A percentile compares a stretch with the other conserved stretches of the same genome.
Evolutionary conservation across 2,888 invertebrate species (phyloP).

Genomic region (Cecidostiba fungosa): DNA sequence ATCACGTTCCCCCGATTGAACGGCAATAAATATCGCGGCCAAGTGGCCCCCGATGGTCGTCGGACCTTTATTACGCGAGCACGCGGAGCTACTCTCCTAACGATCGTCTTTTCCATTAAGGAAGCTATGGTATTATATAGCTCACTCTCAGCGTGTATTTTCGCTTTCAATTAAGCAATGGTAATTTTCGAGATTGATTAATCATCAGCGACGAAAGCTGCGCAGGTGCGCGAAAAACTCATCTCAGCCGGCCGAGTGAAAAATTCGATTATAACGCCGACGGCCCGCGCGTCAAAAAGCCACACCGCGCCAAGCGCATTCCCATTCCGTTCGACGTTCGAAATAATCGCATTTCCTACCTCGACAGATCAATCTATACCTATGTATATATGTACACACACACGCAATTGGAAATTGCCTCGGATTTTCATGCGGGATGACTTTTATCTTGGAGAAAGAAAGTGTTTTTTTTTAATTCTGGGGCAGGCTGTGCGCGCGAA

Average conservation of each 20-base stretch:
- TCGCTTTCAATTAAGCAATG: conserved; percentile 4
- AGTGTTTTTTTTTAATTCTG: conserved; percentile 57
- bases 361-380: conserved; percentile 6
- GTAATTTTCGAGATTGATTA: background rate
- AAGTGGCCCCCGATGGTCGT: conserved; percentile 17
- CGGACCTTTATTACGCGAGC: conserved; percentile 18
- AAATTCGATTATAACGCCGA: conserved; percentile 18
- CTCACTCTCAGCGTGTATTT: background rate
- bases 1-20: conserved; percentile 27
- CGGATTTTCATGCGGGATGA: conserved; percentile 41
- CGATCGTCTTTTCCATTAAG: background rate
- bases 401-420: conserved; percentile 18
- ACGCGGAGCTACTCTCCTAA: conserved; percentile 7
- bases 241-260: background rate
- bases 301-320: background rate
- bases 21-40: conserved; percentile 18
- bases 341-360: background rate
- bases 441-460: conserved; percentile 44
- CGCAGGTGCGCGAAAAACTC: background rate
- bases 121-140: too few relatives aligned
- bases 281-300: background rate
- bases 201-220: background rate
- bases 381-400: too few relatives aligned
- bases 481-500: conserved; percentile 69
- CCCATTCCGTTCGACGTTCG: background rate